phyloP scores from a whole-genome alignment of 2,113 vertebrate genomes.

The Poeciliopsis prolifica region DNA sequence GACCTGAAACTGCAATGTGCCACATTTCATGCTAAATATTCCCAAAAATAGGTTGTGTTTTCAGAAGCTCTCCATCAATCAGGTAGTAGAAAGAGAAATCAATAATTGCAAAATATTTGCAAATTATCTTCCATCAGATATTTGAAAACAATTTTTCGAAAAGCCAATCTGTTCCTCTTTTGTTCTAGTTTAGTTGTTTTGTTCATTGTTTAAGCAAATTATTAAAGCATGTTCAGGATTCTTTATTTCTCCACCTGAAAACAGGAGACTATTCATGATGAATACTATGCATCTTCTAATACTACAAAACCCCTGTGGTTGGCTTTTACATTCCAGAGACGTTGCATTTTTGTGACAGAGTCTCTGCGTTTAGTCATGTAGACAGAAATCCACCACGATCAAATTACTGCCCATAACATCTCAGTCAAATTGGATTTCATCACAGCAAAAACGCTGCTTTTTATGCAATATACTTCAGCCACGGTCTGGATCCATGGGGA shows the following conservation, averaged over 20 bases:
- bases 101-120: too few relatives aligned
- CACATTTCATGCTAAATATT: too few relatives aligned
- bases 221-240: too few relatives aligned
- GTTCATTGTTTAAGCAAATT: too few relatives aligned
- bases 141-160: too few relatives aligned
- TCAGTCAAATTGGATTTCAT: slow-evolving; percentile 58
- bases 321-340: not conserved
- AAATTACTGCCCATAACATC: slow-evolving; percentile 44
- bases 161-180: too few relatives aligned
- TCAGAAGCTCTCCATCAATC: too few relatives aligned
- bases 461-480: slow-evolving; percentile 30
- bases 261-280: not conserved
- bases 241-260: not conserved
- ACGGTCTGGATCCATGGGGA: slow-evolving; percentile 34
- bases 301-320: not conserved
- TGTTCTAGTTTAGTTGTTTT: not conserved
- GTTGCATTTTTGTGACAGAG: slow-evolving; percentile 34
- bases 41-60: too few relatives aligned
- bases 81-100: too few relatives aligned
- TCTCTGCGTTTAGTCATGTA: slow-evolving; percentile 24
- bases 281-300: not conserved
- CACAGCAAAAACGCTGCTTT: slow-evolving; percentile 36
- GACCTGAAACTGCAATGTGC: too few relatives aligned
- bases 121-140: too few relatives aligned
- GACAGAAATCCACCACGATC: slow-evolving; percentile 29